Percentiles rank a stretch among this genome's conserved stretches.
These are phyloP conservation scores for Pomatostomus ruficeps DNA, from an alignment of 2,113 vertebrate species.

Conservation along the genomic window DNA sequence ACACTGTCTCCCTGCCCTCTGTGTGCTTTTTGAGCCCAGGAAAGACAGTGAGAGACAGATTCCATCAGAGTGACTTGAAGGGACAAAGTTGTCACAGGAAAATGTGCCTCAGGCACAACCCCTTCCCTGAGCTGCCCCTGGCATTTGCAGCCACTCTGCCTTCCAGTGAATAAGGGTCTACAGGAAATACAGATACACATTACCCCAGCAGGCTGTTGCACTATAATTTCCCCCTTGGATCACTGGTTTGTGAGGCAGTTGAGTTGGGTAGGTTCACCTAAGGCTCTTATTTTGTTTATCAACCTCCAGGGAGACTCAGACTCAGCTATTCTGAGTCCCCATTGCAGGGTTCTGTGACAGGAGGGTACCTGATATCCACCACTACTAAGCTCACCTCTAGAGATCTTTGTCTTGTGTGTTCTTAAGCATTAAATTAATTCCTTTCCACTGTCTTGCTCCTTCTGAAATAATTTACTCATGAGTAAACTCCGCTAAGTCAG, in stretches of 20 bases:
- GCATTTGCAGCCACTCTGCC: neutral
- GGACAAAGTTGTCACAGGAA: neutral
- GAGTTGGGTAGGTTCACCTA: neutral
- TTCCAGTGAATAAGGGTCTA: neutral
- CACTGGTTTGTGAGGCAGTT: neutral
- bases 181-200: neutral
- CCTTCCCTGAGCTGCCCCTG: neutral
- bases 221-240: neutral
- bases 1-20: neutral
- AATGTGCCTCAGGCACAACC: neutral
- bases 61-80: neutral
- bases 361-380: neutral
- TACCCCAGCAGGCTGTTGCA: neutral
- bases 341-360: neutral
- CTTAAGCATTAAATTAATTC: slow-evolving; percentile 36
- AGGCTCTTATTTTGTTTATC: neutral
- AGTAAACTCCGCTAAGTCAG: neutral
- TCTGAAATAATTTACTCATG: slow-evolving; percentile 47
- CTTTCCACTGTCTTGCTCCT: neutral
- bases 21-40: neutral
- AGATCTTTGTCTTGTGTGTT: neutral
- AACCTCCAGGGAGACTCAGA: neutral
- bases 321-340: neutral
- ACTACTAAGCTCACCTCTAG: neutral
- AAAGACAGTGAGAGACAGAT: neutral